Evolutionary conservation across 2,113 vertebrate species (phyloP).

Genomic region (Indicator indicator): DNA sequence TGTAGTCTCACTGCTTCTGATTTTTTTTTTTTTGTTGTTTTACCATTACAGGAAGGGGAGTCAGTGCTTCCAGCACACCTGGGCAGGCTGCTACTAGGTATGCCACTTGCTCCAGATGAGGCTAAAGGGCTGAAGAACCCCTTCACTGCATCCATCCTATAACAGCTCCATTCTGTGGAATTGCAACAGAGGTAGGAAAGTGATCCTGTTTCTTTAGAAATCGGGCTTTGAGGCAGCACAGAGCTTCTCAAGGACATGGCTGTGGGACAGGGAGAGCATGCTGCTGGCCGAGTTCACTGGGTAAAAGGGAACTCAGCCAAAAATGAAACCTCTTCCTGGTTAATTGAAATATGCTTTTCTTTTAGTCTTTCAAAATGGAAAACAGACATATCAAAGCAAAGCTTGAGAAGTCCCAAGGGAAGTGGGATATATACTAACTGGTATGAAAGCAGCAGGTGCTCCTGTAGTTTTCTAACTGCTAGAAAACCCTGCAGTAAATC

Average conservation of each 20-base stretch:
- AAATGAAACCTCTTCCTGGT: neutral
- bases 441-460: neutral
- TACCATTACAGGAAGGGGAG: neutral
- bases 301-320: neutral
- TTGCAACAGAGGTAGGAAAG: neutral
- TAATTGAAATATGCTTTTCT: accelerated
- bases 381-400: neutral
- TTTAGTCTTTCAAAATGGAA: neutral
- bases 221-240: neutral
- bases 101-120: neutral
- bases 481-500: neutral
- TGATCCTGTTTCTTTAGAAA: neutral
- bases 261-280: accelerated
- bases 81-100: neutral
- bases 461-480: neutral
- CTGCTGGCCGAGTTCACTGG: neutral
- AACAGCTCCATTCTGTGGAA: neutral
- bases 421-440: accelerated
- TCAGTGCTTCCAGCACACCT: neutral
- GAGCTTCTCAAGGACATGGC: accelerated
- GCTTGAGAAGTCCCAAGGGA: neutral
- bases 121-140: neutral
- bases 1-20: neutral
- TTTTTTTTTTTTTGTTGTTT: neutral
- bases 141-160: neutral